phyloP scores from a whole-genome alignment of 2,888 invertebrate genomes.

The Erynnis tages region DNA sequence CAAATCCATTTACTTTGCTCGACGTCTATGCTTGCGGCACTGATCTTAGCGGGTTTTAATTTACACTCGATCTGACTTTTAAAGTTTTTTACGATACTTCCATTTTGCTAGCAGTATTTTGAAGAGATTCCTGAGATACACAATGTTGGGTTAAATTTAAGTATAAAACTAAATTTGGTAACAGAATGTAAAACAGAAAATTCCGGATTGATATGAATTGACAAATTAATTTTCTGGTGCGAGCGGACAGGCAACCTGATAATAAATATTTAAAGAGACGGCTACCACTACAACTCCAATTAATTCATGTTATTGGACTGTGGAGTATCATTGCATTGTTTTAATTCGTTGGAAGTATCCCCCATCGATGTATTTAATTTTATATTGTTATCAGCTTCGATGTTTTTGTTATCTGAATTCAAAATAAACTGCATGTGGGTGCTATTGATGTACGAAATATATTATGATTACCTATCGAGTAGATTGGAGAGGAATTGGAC shows the following conservation, averaged over 20 bases:
- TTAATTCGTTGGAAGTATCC: not conserved
- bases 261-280: slow-evolving; percentile 24
- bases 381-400: not conserved
- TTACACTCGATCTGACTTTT: too few relatives aligned
- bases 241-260: slow-evolving; percentile 13
- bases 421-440: too few relatives aligned
- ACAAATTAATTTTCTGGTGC: slow-evolving; percentile 9
- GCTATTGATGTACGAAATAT: too few relatives aligned
- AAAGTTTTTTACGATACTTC: too few relatives aligned
- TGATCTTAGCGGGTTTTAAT: too few relatives aligned
- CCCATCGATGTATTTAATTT: not conserved
- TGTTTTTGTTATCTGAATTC: slow-evolving; percentile 1
- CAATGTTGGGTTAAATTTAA: too few relatives aligned
- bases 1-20: too few relatives aligned
- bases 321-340: slow-evolving; percentile 5
- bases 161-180: too few relatives aligned
- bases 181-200: not conserved
- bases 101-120: too few relatives aligned
- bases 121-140: slow-evolving; percentile 25
- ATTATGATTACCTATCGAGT: too few relatives aligned
- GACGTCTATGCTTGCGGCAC: too few relatives aligned
- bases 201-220: slow-evolving; percentile 2
- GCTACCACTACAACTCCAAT: slow-evolving; percentile 9
- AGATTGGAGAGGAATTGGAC: too few relatives aligned
- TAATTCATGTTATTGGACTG: slow-evolving; percentile 17